Evolutionary conservation across 2,888 invertebrate species (phyloP).

Genomic region (Hemicrepidius hirtus): DNA sequence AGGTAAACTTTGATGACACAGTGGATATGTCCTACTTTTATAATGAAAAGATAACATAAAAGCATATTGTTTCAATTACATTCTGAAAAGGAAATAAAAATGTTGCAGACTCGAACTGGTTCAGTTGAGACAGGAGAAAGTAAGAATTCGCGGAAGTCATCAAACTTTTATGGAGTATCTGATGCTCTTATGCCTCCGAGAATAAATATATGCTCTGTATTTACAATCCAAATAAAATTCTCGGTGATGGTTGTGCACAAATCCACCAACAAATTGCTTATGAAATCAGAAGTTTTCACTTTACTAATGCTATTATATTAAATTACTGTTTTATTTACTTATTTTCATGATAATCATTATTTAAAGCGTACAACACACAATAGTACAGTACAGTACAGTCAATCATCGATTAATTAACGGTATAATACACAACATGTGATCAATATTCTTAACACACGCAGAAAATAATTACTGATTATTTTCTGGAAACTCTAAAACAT

Average conservation of each 20-base stretch:
- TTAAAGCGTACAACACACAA: no score
- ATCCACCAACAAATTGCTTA: constrained; percentile 13
- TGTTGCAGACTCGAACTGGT: constrained; percentile 40
- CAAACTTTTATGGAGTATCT: constrained; percentile 49
- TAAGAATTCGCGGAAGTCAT: constrained; percentile 47
- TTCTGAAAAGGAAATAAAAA: constrained; percentile 41
- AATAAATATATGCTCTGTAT: constrained; percentile 44
- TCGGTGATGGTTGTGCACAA: constrained; percentile 34
- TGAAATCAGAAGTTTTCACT: no score
- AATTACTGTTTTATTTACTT: no score
- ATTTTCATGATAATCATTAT: no score
- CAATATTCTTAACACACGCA: no score
- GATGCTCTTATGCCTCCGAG: constrained; percentile 50
- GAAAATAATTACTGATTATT: no score
- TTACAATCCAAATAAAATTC: constrained; percentile 46
- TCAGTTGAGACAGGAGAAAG: constrained; percentile 39
- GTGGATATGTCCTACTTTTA: constrained; percentile 32
- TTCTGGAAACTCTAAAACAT: no score
- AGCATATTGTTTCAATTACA: constrained; percentile 41
- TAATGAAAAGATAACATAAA: constrained; percentile 42
- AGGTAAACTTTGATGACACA: constrained; percentile 30
- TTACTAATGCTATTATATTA: no score
- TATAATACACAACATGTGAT: no score
- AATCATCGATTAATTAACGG: no score
- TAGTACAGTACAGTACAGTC: no score